These are phyloP conservation scores for Tachypleus tridentatus DNA, from an alignment of 1,140 invertebrate genomes.

Conservation along the genomic window DNA sequence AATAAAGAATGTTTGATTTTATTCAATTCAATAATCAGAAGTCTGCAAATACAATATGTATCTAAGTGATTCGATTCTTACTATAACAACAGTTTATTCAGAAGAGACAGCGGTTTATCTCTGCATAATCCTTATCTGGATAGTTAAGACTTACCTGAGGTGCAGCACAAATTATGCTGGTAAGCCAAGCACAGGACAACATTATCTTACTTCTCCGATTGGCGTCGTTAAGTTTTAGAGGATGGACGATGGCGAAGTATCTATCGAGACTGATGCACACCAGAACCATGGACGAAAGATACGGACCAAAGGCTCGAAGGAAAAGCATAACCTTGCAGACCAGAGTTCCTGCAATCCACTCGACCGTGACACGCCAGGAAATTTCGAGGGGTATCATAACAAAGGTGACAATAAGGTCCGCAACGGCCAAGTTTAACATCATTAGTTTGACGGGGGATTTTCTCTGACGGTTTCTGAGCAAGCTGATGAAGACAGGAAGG, in stretches of 20 bases:
- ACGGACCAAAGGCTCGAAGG: constrained; percentile 61
- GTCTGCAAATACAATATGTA: too few species aligned
- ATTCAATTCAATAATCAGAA: too few species aligned
- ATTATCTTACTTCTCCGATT: constrained; percentile 54
- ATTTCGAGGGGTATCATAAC: constrained; percentile 65
- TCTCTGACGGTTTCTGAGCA: constrained; percentile 51
- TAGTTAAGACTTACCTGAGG: constrained; percentile 51
- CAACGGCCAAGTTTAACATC: constrained; percentile 60
- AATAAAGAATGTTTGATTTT: too few species aligned
- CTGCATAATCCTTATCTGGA: too few species aligned
- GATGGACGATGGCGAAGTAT: constrained; percentile 63
- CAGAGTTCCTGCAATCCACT: constrained; percentile 62
- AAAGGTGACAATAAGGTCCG: constrained; percentile 64
- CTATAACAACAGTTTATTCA: too few species aligned
- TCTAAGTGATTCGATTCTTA: too few species aligned
- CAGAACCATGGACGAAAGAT: constrained; percentile 63
- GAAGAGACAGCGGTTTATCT: too few species aligned
- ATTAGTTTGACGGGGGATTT: constrained; percentile 60
- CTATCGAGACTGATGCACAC: constrained; percentile 66
- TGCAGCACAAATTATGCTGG: constrained; percentile 51
- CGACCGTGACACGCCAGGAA: constrained; percentile 58
- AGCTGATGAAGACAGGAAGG: constrained; percentile 56
- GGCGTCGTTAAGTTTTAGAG: constrained; percentile 53
- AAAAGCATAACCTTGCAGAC: constrained; percentile 61
- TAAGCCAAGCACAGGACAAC: constrained; percentile 56